Percentiles rank a stretch among this genome's conserved stretches.
Conservation (phyloP, 1,140 invertebrate species). For the Drosophila bocqueti region DNA sequence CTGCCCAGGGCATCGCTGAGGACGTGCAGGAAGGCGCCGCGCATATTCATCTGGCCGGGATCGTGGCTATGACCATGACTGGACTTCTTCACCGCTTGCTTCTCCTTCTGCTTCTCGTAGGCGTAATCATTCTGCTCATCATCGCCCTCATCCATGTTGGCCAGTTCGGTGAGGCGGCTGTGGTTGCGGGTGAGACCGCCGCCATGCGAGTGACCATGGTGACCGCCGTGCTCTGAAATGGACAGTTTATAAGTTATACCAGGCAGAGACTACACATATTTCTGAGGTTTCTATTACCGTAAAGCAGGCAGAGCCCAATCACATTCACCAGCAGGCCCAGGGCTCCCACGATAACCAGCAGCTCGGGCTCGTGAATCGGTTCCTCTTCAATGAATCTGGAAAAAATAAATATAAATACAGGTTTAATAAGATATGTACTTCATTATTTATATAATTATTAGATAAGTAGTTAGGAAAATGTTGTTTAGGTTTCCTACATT, state of each 20-base stretch:
- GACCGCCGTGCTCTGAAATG: conserved; percentile 90
- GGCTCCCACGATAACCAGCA: conserved; percentile 91
- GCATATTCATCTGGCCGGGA: conserved; percentile 97
- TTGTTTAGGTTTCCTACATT: not conserved
- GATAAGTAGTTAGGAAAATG: too few relatives aligned
- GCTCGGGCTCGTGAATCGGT: conserved; percentile 91
- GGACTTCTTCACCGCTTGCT: conserved; percentile 71
- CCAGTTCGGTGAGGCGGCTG: conserved; percentile 84
- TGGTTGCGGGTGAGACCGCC: conserved; percentile 88
- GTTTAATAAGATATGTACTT: not conserved
- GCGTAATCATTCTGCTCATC: conserved; percentile 87
- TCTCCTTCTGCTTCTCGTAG: conserved; percentile 81
- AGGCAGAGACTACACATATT: not conserved
- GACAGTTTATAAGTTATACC: not conserved
- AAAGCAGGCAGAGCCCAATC: conserved; percentile 93
- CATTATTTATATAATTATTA: not conserved
- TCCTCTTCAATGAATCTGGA: conserved; percentile 91
- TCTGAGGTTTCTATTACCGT: conserved; percentile 86
- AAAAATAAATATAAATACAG: not conserved
- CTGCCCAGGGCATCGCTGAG: conserved; percentile 98
- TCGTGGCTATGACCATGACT: conserved; percentile 87
- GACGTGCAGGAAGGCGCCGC: conserved; percentile 98
- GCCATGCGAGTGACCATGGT: conserved; percentile 91
- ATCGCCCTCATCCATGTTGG: conserved; percentile 92
- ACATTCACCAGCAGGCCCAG: conserved; percentile 93